Base-by-base conservation (phyloP, 2,888 invertebrate genomes). In the Phrixothrix hirtus region DNA sequence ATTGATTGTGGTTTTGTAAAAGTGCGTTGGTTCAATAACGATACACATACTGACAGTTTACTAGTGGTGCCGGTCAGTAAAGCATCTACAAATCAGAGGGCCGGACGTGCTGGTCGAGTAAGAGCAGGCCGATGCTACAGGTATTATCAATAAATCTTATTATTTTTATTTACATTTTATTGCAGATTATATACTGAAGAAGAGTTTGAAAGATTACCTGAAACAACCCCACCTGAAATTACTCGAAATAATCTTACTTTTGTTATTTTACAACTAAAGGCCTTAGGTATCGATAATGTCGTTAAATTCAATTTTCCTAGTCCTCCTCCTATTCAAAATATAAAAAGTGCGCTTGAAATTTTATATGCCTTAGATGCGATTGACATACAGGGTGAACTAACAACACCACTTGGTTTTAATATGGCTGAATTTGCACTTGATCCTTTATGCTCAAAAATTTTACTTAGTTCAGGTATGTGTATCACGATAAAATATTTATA, bases 1-100 rank as follows among this genome's bases (percentile, higher is more conserved):
- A 85, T 98, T 44, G 99, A 99, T 74, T 86, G 93, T 72, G 98
- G 98, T 1, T 99, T 95, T 78, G 94, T 95, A 38, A 98, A 97
- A 78, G 75, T 96, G 62, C 88, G 91, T 12, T 95, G 92, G 82
- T 95, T 89, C 72, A 91, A 94, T 65, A 83, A 89, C 0, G 81
- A 86, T 1, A 86, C 91, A 6, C 89, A 90, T 9, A 89, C 92
- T 1, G 92, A 95, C 70, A 84, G 88, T 46, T 75, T 97, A n/a
- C 82, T 91, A 0, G 82, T 92, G 0, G 84, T 92, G 1, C 89
- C 93, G 0, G 80, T 92, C 1, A 92, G 95, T 1, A 86, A 87
- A 74, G 92, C 94, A 39, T 93, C 93, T 27, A 96, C 97, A 0
- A 81, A 86, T 51, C 97, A 98, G 72, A 79, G 98, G 49, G 92